Base-by-base conservation (phyloP, 2,888 invertebrate genomes). In the Eupelmus urozonus region DNA sequence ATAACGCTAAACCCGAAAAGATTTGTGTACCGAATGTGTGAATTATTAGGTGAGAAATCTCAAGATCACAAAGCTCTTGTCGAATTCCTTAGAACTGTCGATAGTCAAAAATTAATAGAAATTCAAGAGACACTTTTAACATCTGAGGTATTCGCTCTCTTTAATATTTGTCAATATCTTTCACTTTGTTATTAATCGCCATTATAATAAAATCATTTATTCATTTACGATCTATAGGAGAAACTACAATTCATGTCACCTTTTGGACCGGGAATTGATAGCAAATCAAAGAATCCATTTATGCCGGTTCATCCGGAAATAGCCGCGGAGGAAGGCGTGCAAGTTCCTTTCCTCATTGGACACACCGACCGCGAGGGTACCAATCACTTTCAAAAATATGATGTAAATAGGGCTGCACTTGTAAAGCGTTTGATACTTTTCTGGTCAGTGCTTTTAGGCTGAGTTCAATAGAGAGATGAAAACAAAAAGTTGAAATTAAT, bases 241-340 rank as follows among this genome's bases (percentile, higher is more conserved):
- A 70, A 66, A 57, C 9, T 42, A 0, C 59, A 51, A 34, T 9
- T 73, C 0, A 13, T 55, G 4, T 78, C 77, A 65, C 78, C 80
- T 5, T 85, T 85, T 55, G 79, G 79, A n/a, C 87, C 86, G 2
- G 79, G 80, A 4, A 45, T 83, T 0, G 87, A 87, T 62, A 34
- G n/a, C 3, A 81, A 82, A 79, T 85, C 86, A n/a, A 82, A 80
- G 69, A 82, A 80, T 75, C 85, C 87, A 3, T 84, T 87, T 45
- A 62, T 87, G 40, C 80, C 83, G 0, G 53, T 80, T 18, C 55
- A 83, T 27, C 40, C 73, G n/a, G 57, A 45, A 25, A 65, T 78
- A 4, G 76, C 76, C 0, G 67, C 72, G 5, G 27, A 49, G 5
- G 45, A 81, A 0, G 82, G 82, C 1, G 76, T 82, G 27, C 76